Evolutionary conservation across 2,113 vertebrate species (phyloP), one percentile per base, ranked within the genome.

Genomic region (Eurypyga helias): DNA sequence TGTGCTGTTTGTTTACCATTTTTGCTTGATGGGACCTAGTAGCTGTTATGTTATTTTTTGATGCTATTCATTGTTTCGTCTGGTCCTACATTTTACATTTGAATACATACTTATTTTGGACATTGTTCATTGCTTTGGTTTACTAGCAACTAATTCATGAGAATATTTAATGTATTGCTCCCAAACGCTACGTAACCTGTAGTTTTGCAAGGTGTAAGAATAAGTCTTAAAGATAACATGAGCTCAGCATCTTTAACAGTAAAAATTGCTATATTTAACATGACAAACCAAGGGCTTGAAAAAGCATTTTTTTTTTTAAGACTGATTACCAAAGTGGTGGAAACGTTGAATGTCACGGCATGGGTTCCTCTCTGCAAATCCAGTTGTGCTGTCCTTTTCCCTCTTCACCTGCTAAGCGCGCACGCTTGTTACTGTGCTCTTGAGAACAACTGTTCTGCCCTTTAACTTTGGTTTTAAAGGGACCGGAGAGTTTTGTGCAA

Each of bases 1-100:
- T 98, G 98, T 98, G 96, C 97, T 98, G 97, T 98, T 98, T 98
- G 97, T 98, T 98, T 97, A 83, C 97, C 95, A 89, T 98, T 98
- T 98, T 95, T 98, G 98, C 98, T 98, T 98, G 97, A 89, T 96
- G 97, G 97, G 97, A 96, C 94, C 54, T 60, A 86, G 95, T 97
- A 97, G 97, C 96, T 97, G 91, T 97, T 96, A 89, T 85, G 96
- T 96, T 97, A 86, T 95, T 97, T 92, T 91, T 67, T 81, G 65
- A 87, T 95, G 97, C 97, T 97, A 11, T 91, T 98, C 62, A 57
- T 96, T 98, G 96, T 95, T 76, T 81, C 94, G 97, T 96, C 90
- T 92, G 94, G 90, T 97, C 91, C 80, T 96, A 95, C 97, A 79
- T 97, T 97, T 98, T 97, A 96, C 93, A 95, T 97, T 96, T 96